A percentile compares a stretch with the other conserved stretches of the same genome.
phyloP scores from a whole-genome alignment of 2,888 invertebrate genomes.

The Mycogona germanica region DNA sequence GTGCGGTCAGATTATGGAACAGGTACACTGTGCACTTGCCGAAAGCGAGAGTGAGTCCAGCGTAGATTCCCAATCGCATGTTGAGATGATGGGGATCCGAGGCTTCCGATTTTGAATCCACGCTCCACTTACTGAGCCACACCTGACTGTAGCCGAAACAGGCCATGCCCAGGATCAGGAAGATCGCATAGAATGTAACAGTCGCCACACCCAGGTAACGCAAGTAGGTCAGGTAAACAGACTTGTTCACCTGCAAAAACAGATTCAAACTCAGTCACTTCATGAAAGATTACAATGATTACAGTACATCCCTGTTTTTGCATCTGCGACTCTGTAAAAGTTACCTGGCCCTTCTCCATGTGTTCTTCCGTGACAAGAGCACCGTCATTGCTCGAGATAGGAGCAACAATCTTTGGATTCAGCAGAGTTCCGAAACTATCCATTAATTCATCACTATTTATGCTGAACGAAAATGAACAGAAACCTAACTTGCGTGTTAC shows the following conservation, averaged over 20 bases:
- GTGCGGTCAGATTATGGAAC: too few species aligned
- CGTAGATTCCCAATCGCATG: constrained; percentile 6
- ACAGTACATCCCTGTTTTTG: not conserved
- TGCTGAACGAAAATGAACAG: too few species aligned
- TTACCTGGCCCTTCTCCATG: not conserved
- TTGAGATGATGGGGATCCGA: not conserved
- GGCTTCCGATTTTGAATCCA: not conserved
- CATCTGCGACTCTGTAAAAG: not conserved
- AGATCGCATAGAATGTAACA: not conserved
- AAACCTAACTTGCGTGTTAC: too few species aligned
- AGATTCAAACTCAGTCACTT: not conserved
- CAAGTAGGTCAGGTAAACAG: constrained; percentile 68
- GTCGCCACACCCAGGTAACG: constrained; percentile 25
- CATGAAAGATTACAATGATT: not conserved
- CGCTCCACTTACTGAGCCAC: constrained; percentile 16
- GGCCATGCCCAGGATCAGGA: not conserved
- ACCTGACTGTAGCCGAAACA: not conserved
- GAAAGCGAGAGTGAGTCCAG: not conserved
- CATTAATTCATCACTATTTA: too few species aligned
- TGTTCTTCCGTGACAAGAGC: not conserved
- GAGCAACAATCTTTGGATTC: not conserved
- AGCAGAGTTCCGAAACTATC: not conserved
- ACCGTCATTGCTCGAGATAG: not conserved
- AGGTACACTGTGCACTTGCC: constrained; percentile 5
- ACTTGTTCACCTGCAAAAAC: not conserved